Evolutionary conservation across 2,113 vertebrate genomes (phyloP), one percentile per base, ranked within the genome.

Genomic region (Paramisgurnus dabryanus): DNA sequence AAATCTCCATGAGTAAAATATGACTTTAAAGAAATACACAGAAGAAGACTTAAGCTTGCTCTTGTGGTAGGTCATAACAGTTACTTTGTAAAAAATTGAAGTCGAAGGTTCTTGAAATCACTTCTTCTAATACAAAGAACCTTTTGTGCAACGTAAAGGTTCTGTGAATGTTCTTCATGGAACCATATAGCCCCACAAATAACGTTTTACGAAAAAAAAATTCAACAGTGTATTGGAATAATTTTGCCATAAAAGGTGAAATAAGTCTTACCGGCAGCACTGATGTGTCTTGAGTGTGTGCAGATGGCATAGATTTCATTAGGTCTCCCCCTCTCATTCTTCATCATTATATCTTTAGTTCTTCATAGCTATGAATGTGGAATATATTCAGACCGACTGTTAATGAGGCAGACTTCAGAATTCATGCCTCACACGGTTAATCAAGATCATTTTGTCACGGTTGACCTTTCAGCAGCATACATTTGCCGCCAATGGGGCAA

Each of bases 361-460:
- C 22, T 17, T 73, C 65, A 53, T 66, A 18, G 58, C 39, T 3
- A 58, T 39, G 15, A 18, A 66, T 73, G 17, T 40, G 47, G 18
- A 45, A 66, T 66, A 58, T 41, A 13, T 66, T 39, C 18, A 50
- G 39, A 55, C 68, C 45, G 49, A 43, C 69, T 73, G 69, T 80
- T 57, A 45, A 64, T 63, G 47, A 83, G 67, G 66, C 60, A 53
- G 67, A 49, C 70, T 80, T 80, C 50, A 80, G 50, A 67, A 3
- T 53, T 60, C 9, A 65, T 49, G 43, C 61, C 73, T 53, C 61
- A 65, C 22, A 27, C 8, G 49, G 43, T 80, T 73, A 72, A 84
- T 84, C 82, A 63, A 47, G 53, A 80, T 69, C 45, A 41, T 81
- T 84, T 76, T 73, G 55, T 84, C 74, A 68, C 49, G 43, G 63